phyloP scores from a whole-genome alignment of 2,888 invertebrate species.

The Encarsia formosa region DNA sequence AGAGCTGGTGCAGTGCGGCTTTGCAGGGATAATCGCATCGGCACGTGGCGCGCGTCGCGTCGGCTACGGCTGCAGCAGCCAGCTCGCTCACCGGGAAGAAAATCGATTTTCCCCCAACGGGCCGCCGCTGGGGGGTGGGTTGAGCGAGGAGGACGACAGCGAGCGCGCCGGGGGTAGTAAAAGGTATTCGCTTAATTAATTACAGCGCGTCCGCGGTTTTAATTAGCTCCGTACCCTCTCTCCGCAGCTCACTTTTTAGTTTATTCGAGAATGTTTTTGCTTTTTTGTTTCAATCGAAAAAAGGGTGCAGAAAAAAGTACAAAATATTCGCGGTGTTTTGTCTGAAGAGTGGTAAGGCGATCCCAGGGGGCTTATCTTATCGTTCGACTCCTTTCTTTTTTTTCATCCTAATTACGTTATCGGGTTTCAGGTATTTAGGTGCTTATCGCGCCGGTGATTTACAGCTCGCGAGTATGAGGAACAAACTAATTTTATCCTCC shows the following conservation, averaged over 20 bases:
- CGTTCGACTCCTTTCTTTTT: no score
- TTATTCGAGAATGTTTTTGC: neutral
- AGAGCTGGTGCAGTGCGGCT: neutral
- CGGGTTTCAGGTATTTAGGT: no score
- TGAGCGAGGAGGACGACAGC: constrained; percentile 47
- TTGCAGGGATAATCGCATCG: neutral
- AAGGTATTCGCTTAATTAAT: constrained; percentile 48
- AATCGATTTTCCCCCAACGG: neutral
- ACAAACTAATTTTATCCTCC: no score
- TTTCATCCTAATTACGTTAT: no score
- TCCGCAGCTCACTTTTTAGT: neutral
- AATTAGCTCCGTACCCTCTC: constrained; percentile 41
- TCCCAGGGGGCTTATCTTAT: no score
- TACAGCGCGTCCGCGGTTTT: constrained; percentile 52
- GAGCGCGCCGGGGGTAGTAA: constrained; percentile 27
- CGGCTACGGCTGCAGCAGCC: neutral
- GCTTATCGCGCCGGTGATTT: no score
- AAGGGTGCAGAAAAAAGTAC: no score
- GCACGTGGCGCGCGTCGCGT: neutral
- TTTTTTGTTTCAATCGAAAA: no score
- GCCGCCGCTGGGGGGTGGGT: no score
- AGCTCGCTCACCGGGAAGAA: neutral
- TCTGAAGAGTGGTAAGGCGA: no score
- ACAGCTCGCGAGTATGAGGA: no score
- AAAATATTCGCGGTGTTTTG: no score